Base-by-base conservation (phyloP, 2,797 vertebrate genomes). In the Centropyge bicolor region DNA sequence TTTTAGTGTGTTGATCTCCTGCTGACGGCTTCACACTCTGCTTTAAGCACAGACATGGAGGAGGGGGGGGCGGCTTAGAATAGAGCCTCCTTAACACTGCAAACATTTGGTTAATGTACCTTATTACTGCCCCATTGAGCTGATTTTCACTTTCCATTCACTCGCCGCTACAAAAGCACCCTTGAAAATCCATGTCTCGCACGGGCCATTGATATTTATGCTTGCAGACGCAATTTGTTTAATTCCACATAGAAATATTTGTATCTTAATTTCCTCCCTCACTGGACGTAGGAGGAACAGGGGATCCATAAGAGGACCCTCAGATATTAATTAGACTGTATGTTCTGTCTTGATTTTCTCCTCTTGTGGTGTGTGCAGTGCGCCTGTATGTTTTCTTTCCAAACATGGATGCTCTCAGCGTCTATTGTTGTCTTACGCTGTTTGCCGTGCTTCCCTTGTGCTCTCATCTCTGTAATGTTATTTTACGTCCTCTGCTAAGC, bases 51-150 rank as follows among this genome's bases (percentile, higher is more conserved):
- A 63, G 71, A 77, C 80, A 69, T 71, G 41, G 31, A 17, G n/a
- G 35, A 46, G 38, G 70, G 55, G 55, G 41, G 79, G 66, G 66
- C 3, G 19, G 84, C 76, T 90, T 71, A 78, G 87, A 91, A 86
- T 81, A 83, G 84, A 89, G 74, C 82, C 78, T 92, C 90, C 78
- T 92, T 89, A 91, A 86, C 83, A 83, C 84, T 62, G 86, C 85
- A 86, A 91, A 84, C 85, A 87, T 90, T 91, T 90, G 83, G 84
- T 86, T 93, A 91, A 92, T 92, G 85, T 87, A 91, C 83, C 86
- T 88, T 88, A 91, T 91, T 90, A 90, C 88, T 81, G 80, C 86
- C 86, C 86, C 79, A 82, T 88, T 88, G 88, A 90, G 90, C 87
- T 89, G 85, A 90, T 88, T 87, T 86, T 91, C 85, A 84, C 85